Conservation (phyloP, 2,888 invertebrate species). For the Schizaphis graminum region DNA sequence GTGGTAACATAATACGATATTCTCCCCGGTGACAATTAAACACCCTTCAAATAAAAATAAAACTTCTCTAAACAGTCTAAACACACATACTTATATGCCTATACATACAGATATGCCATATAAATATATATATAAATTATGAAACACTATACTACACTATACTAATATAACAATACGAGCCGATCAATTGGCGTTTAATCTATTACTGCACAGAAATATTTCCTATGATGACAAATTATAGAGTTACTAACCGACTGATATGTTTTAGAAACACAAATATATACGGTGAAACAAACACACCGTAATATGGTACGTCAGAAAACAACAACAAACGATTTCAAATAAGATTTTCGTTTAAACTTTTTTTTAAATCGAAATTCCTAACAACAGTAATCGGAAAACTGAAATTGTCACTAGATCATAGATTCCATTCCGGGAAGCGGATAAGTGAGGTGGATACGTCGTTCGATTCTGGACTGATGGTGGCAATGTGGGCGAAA, state of each 20-base stretch:
- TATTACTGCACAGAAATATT: not conserved
- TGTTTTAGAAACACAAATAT: not conserved
- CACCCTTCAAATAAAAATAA: not conserved
- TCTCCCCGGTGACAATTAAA: not conserved
- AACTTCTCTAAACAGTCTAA: not conserved
- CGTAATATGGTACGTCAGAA: not conserved
- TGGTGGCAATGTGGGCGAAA: not conserved
- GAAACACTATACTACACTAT: not conserved
- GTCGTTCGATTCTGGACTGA: constrained; percentile 31
- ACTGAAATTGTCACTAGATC: constrained; percentile 49
- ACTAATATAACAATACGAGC: not conserved
- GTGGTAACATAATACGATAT: constrained; percentile 1
- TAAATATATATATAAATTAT: not conserved
- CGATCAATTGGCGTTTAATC: not conserved
- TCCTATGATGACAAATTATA: not conserved
- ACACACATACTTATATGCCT: not conserved
- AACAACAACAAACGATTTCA: constrained; percentile 2
- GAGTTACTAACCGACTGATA: not conserved
- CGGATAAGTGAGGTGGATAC: not conserved
- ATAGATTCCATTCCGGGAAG: not conserved
- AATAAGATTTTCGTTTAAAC: constrained; percentile 4
- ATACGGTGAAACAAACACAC: not conserved
- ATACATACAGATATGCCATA: no score
- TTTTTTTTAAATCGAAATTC: constrained; percentile 29
- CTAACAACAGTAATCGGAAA: constrained; percentile 21